Percentiles rank a stretch among this genome's conserved stretches.
phyloP scores from a whole-genome alignment of 2,113 vertebrate genomes.

The Rhodinocichla rosea region DNA sequence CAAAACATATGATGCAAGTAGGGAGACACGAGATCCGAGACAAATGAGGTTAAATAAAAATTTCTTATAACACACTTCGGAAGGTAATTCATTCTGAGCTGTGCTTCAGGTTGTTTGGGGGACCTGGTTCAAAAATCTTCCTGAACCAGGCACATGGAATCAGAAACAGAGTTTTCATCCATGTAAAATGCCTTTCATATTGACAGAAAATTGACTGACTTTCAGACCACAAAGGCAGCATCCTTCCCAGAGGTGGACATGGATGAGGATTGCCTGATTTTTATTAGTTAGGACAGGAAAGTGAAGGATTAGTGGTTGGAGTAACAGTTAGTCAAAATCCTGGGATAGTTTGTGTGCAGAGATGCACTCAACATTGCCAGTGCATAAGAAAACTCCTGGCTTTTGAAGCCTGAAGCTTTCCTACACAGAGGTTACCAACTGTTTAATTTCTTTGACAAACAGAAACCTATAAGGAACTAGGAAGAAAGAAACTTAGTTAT shows the following conservation, averaged over 20 bases:
- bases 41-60: neutral
- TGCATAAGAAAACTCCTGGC: neutral
- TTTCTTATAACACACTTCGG: neutral
- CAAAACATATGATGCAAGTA: conserved; percentile 31
- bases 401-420: neutral
- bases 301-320: neutral
- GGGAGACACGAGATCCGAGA: conserved; percentile 36
- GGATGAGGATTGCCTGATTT: neutral
- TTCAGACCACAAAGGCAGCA: neutral
- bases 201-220: neutral
- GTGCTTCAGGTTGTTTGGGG: neutral
- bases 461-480: neutral
- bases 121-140: neutral
- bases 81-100: neutral
- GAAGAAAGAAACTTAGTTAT: neutral
- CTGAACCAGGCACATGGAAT: neutral
- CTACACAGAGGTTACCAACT: neutral
- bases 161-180: neutral
- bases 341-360: neutral
- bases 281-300: neutral
- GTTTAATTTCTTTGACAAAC: neutral
- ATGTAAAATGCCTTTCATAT: neutral
- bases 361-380: neutral
- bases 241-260: neutral
- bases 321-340: neutral